Evolutionary conservation across 1,140 invertebrate species (phyloP), one percentile per base, ranked within the genome.

Genomic region (Eubasilissa regina): DNA sequence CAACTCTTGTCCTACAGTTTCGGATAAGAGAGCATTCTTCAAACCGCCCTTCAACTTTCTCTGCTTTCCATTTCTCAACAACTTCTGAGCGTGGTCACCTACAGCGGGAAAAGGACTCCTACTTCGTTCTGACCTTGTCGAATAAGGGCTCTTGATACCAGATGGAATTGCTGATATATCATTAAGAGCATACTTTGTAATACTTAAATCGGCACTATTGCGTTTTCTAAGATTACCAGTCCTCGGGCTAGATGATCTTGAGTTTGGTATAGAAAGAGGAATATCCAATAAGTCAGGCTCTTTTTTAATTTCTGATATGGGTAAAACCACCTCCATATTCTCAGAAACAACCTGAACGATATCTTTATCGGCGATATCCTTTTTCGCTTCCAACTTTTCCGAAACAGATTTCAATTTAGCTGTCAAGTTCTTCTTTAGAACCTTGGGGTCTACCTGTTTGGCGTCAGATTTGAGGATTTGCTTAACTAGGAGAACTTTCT

Each of bases 61-160:
- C 47, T 92, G 89, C 84, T 93, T 94, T 0, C 92, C 92, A 84
- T 93, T 94, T 66, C 93, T 87, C 55, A 93, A 86, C 62, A 91
- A 91, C 75, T 92, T 90, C 70, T 86, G 85, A 4, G 84, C 83
- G 8, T 85, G 84, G 12, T 86, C 85, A 11, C 83, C 84, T 81
- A 87, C 86, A 82, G 85, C 84, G 45, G 87, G 78, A 76, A 87
- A 87, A 45, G 88, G 88, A 78, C 89, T 89, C 83, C 88, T 87
- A 80, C 89, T 88, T 80, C 89, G 84, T 83, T 91, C 90, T 12
- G 90, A 91, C 56, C 91, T 85, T 83, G 90, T 91, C 25, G 88
- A 89, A 78, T 91, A 91, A 25, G 90, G 90, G 81, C 88, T 91
- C 78, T 78, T 78, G 45, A 87, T 88, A 10, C 87, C 85, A 15